phyloP scores from a whole-genome alignment of 2,888 invertebrate genomes.

The Lumbricus terrestris region DNA sequence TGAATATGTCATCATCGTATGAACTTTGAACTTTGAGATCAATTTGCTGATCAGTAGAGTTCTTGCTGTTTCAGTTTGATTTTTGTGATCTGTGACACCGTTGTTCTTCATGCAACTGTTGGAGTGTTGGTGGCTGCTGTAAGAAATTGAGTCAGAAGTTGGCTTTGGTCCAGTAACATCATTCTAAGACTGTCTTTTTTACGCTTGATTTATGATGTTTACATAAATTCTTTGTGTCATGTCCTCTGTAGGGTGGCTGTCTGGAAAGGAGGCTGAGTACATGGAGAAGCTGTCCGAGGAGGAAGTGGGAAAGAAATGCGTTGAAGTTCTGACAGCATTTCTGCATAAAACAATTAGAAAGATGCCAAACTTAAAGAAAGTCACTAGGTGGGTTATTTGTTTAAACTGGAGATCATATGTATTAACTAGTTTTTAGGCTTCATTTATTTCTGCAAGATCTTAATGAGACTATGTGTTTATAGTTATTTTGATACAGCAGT shows the following conservation, averaged over 20 bases:
- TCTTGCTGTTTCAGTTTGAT: not conserved
- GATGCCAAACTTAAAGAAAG: slow-evolving; percentile 34
- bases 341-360: slow-evolving; percentile 63
- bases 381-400: slow-evolving; percentile 6
- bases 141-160: not conserved
- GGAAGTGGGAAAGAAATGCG: slow-evolving; percentile 76
- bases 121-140: not conserved
- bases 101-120: not conserved
- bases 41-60: not conserved
- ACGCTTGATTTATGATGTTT: not conserved
- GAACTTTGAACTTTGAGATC: not conserved
- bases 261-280: slow-evolving; percentile 83
- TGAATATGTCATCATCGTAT: not conserved
- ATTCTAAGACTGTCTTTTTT: not conserved
- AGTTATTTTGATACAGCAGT: not conserved
- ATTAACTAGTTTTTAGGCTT: not conserved
- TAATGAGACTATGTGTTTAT: not conserved
- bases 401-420: not conserved
- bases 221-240: not conserved
- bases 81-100: not conserved
- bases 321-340: slow-evolving; percentile 79
- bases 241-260: slow-evolving; percentile 71
- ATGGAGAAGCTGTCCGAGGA: slow-evolving; percentile 84
- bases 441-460: not conserved
- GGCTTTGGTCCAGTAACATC: not conserved